These are phyloP conservation scores for Paratrypauchen microcephalus DNA, from an alignment of 2,797 vertebrate species.

Conservation along the genomic window DNA sequence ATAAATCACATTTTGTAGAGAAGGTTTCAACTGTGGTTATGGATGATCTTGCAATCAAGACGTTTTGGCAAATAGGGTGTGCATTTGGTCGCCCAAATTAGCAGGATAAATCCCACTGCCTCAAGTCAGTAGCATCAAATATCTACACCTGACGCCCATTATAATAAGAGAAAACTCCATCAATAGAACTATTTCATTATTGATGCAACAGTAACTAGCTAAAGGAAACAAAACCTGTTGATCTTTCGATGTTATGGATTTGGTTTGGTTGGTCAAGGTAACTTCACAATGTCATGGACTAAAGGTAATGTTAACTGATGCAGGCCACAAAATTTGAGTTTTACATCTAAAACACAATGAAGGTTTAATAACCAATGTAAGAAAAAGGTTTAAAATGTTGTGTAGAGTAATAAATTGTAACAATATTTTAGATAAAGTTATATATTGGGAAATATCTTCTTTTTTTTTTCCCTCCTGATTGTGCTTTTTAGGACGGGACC, in stretches of 20 bases:
- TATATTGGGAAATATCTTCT: constrained; percentile 82
- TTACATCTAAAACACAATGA: constrained; percentile 74
- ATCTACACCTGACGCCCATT: too few relatives aligned
- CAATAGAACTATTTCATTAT: too few relatives aligned
- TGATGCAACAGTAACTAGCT: too few relatives aligned
- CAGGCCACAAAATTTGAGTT: constrained; percentile 63
- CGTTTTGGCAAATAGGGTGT: too few relatives aligned
- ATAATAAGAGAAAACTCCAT: too few relatives aligned
- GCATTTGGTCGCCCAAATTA: too few relatives aligned
- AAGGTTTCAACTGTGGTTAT: too few relatives aligned
- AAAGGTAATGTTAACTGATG: constrained; percentile 58
- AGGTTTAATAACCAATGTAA: constrained; percentile 77
- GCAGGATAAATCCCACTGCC: too few relatives aligned
- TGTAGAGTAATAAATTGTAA: constrained; percentile 98
- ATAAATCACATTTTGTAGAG: too few relatives aligned
- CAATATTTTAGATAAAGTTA: constrained; percentile 99
- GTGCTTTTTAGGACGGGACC: not conserved
- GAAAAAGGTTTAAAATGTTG: constrained; percentile 81
- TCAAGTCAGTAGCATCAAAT: too few relatives aligned
- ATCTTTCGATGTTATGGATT: constrained; percentile 40
- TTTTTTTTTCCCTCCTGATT: not conserved
- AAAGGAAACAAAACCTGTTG: not conserved
- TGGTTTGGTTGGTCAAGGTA: constrained; percentile 23
- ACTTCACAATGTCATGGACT: constrained; percentile 53
- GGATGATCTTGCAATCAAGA: too few relatives aligned